A percentile compares a stretch with the other conserved stretches of the same genome.
phyloP scores from a whole-genome alignment of 2,113 vertebrate genomes.

The Bujurquina vittata region DNA sequence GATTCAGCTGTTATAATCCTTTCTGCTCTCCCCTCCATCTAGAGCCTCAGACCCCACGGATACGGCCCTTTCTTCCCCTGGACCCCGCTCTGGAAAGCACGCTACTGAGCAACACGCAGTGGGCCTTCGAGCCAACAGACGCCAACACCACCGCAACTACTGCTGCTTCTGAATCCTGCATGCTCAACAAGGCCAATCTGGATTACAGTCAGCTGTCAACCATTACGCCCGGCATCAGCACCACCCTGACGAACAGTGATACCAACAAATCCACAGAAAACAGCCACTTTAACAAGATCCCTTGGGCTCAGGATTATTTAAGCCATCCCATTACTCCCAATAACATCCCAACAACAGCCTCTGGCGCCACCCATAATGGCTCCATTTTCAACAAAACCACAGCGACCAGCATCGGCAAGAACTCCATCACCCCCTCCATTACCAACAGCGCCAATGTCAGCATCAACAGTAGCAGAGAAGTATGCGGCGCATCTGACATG shows the following conservation, averaged over 20 bases:
- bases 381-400: constrained; percentile 15
- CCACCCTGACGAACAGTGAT: not conserved
- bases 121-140: constrained; percentile 19
- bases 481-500: not conserved
- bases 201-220: constrained; percentile 3
- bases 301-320: constrained; percentile 43
- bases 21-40: constrained; percentile 9
- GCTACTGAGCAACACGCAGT: constrained; percentile 44
- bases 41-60: constrained; percentile 52
- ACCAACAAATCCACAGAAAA: not conserved
- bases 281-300: constrained; percentile 47
- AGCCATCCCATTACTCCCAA: constrained; percentile 17
- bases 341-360: constrained; percentile 18
- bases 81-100: constrained; percentile 50
- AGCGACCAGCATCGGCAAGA: not conserved
- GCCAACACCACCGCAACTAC: not conserved
- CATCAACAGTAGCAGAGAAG: not conserved
- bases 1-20: constrained; percentile 21
- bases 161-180: not conserved
- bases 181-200: constrained; percentile 21
- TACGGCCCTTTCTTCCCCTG: constrained; percentile 56
- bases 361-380: not conserved
- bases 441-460: not conserved
- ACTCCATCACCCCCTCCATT: not conserved
- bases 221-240: not conserved